Percentiles rank a stretch among this genome's conserved stretches.
These are phyloP conservation scores for Radopholus similis DNA, from an alignment of 1,140 invertebrate genomes.

Conservation along the genomic window DNA sequence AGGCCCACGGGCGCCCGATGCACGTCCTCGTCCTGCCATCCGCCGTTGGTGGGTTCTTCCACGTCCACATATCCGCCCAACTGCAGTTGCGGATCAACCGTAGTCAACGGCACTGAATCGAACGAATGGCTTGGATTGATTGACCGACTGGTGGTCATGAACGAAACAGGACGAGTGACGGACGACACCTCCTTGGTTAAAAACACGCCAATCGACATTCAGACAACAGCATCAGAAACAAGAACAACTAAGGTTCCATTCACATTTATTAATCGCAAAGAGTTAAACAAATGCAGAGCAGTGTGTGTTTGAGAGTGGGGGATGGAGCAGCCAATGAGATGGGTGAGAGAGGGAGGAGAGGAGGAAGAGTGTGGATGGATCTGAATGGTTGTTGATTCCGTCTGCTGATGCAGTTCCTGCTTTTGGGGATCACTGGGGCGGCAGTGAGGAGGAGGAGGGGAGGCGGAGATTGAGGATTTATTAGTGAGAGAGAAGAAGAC, in stretches of 20 bases:
- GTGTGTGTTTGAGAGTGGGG: not conserved
- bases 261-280: no score
- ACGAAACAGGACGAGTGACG: no score
- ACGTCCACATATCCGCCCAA: not conserved
- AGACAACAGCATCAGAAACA: no score
- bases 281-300: no score
- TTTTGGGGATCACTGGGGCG: conserved; percentile 10
- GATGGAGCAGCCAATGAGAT: not conserved
- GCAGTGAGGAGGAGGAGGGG: conserved; percentile 9
- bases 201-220: no score
- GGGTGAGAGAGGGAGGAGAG: not conserved
- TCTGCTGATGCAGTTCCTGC: not conserved
- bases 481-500: not conserved
- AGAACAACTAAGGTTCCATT: no score
- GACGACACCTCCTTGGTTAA: no score
- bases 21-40: not conserved
- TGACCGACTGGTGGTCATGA: no score
- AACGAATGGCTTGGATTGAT: no score
- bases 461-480: conserved; percentile 17
- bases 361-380: not conserved
- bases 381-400: no score
- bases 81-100: not conserved
- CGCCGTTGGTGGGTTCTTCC: no score
- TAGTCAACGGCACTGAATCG: no score
- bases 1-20: not conserved